Base-by-base conservation (phyloP, 1,140 invertebrate genomes). In the Eupristina koningsbergeri region DNA sequence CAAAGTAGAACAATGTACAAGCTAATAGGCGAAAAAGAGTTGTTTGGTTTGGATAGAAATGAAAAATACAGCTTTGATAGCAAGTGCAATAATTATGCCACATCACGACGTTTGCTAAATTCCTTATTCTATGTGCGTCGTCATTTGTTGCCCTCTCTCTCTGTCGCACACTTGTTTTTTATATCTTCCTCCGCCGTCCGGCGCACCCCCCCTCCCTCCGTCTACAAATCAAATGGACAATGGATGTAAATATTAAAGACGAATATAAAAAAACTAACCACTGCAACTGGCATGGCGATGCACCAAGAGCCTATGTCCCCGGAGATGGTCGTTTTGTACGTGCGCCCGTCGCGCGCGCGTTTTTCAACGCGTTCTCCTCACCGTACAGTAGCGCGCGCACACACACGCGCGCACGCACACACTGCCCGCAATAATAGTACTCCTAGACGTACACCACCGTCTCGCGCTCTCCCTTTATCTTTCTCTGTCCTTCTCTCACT, bases 21-120 rank as follows among this genome's bases (percentile, higher is more conserved):
- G 29, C 34, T 67, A 39, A 5, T 67, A 31, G 64, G 34, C 31
- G 13, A 67, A 29, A 7, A 36, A 26, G 22, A 17, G n/a, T 26
- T 9, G 22, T 41, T 45, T 0, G 13, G 3, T 73, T 29, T 41
- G 39, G 22, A 58, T 13, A 53, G 22, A 26, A 0, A 6, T 9
- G 53, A 58, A 58, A 36, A 9, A 8, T 36, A 36, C 19, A 17
- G 19, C 34, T 34, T 1, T 39, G 31, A 69, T 36, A 39, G 64
- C 8, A 39, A 5, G 36, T 3, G 26, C 36, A 13, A 22, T n/a
- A 75, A 31, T 81, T 31, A 61, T 93, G 93, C 93, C 93, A 93
- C 93, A 93, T 93, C 92, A 93, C 92, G 90, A 92, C 91, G 90
- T 92, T 91, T 89, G 89, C 88, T 89, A 89, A 89, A 90, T 90